phyloP scores from a whole-genome alignment of 2,888 invertebrate species.

The Himalopsyche tibetana region DNA sequence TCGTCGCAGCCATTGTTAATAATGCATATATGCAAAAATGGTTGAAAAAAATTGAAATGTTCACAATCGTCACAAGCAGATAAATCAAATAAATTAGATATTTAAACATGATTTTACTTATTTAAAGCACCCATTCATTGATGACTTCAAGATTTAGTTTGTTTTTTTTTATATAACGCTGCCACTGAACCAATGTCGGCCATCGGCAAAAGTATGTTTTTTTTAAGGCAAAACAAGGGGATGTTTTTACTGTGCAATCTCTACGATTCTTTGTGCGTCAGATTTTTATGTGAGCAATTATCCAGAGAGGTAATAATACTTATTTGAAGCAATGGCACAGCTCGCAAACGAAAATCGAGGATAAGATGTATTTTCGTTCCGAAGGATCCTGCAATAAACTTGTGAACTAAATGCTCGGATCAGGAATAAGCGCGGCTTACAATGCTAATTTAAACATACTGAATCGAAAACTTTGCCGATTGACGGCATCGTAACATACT shows the following conservation, averaged over 20 bases:
- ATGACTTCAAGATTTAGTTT: too few relatives aligned
- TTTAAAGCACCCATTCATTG: too few relatives aligned
- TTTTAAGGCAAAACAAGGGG: constrained; percentile 25
- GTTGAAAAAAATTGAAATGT: too few relatives aligned
- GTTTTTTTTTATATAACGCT: neutral
- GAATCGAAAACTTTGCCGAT: neutral
- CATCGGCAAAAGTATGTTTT: constrained; percentile 36
- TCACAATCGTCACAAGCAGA: too few relatives aligned
- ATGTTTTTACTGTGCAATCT: constrained; percentile 52
- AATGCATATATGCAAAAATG: too few relatives aligned
- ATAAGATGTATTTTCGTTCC: neutral
- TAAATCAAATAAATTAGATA: too few relatives aligned
- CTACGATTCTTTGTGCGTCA: constrained; percentile 46
- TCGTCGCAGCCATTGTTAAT: too few relatives aligned
- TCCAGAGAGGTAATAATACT: constrained; percentile 50
- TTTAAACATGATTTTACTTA: too few relatives aligned
- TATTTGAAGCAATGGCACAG: constrained; percentile 14
- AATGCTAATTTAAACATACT: neutral
- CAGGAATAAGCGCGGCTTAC: neutral
- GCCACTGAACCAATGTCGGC: neutral
- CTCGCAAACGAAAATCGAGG: constrained; percentile 12
- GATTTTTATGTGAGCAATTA: constrained; percentile 57
- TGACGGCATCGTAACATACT: neutral
- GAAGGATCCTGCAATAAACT: constrained; percentile 31
- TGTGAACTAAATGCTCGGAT: constrained; percentile 14